Percentiles rank a stretch among this genome's conserved stretches.
These are phyloP conservation scores for Marisa cornuarietis DNA, from an alignment of 1,140 invertebrate genomes.

Conservation along the genomic window DNA sequence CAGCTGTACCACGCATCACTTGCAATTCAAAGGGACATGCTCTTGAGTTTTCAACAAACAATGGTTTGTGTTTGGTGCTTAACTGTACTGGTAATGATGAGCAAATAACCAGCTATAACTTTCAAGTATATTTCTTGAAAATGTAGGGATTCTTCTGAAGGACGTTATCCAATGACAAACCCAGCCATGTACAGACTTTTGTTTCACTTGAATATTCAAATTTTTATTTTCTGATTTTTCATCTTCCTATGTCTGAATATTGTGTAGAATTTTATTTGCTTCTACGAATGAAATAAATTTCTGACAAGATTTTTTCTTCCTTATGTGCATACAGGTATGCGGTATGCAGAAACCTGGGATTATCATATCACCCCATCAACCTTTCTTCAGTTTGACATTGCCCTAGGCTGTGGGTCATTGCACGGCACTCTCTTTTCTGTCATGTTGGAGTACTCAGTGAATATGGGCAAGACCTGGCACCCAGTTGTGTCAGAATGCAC, in stretches of 20 bases:
- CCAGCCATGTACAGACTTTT: too few species aligned
- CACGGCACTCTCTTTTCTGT: conserved; percentile 54
- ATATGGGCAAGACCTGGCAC: conserved; percentile 66
- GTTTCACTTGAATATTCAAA: too few species aligned
- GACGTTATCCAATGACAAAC: too few species aligned
- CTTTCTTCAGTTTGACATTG: conserved; percentile 68
- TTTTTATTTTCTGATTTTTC: too few species aligned
- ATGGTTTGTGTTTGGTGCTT: conserved; percentile 34
- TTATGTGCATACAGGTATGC: conserved; percentile 28
- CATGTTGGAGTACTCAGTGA: conserved; percentile 66
- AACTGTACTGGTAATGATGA: not conserved
- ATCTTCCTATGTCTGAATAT: too few species aligned
- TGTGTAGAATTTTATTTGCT: too few species aligned
- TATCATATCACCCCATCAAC: conserved; percentile 64
- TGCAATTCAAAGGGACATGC: conserved; percentile 60
- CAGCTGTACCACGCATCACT: conserved; percentile 58
- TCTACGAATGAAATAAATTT: too few species aligned
- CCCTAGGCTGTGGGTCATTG: conserved; percentile 62
- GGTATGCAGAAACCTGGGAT: conserved; percentile 68
- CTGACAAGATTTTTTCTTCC: too few species aligned
- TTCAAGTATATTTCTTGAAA: too few species aligned
- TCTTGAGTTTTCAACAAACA: conserved; percentile 61
- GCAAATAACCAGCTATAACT: too few species aligned
- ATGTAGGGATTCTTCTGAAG: too few species aligned
- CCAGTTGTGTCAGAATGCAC: conserved; percentile 63